Evolutionary conservation across 2,888 invertebrate species (phyloP).

Genomic region (Callyntrura guangdongensis): DNA sequence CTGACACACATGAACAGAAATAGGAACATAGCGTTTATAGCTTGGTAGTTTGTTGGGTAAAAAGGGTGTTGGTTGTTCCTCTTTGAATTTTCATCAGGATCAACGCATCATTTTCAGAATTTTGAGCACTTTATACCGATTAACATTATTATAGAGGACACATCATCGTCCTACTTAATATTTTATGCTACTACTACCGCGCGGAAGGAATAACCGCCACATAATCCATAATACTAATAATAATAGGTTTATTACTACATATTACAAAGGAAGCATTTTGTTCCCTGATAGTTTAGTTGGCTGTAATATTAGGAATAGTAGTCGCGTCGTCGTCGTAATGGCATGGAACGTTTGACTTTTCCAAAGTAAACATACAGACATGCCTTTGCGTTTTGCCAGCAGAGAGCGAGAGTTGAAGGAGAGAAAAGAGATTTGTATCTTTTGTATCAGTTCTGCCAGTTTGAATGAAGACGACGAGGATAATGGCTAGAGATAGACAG

Average conservation of each 20-base stretch:
- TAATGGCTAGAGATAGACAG: background rate
- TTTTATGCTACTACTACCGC: background rate
- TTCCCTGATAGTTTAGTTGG: conserved; percentile 5
- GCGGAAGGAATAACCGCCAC: background rate
- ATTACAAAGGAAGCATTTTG: conserved; percentile 37
- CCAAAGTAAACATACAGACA: conserved; percentile 33
- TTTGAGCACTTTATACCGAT: conserved; percentile 43
- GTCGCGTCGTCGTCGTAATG: too few relatives aligned
- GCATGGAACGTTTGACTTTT: conserved; percentile 53
- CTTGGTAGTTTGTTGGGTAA: background rate
- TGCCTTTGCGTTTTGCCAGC: background rate
- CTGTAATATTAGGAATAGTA: too few relatives aligned
- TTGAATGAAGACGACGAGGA: conserved; percentile 33
- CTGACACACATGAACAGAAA: background rate
- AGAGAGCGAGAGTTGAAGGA: background rate
- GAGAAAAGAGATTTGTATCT: conserved; percentile 25
- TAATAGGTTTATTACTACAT: conserved; percentile 56
- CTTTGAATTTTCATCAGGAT: background rate
- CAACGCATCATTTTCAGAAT: conserved; percentile 18
- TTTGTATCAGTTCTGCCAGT: conserved; percentile 33
- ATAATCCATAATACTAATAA: background rate
- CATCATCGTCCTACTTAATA: background rate
- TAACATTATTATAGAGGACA: conserved; percentile 46
- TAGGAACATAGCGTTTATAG: background rate
- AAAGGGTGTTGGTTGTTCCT: conserved; percentile 54